Evolutionary conservation across 2,113 vertebrate genomes (phyloP).

Genomic region (Aplodontia rufa): DNA sequence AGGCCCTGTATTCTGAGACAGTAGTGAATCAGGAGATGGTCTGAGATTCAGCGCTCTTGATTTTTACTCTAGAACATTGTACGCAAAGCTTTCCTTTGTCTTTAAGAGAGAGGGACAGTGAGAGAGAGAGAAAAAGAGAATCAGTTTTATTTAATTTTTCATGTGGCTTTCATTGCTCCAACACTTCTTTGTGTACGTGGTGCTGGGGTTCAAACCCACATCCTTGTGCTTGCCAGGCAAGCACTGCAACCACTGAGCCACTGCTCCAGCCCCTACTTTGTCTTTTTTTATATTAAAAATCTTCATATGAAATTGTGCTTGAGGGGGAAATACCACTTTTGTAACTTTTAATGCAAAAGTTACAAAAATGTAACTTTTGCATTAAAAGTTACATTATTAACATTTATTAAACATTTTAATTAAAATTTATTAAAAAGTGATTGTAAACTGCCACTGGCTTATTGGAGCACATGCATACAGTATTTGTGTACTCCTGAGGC

Average conservation of each 20-base stretch:
- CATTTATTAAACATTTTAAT: neutral
- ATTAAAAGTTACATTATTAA: neutral
- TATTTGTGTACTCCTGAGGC: neutral
- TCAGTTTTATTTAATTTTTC: no score
- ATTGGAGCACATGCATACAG: neutral
- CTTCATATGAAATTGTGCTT: neutral
- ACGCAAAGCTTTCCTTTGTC: neutral
- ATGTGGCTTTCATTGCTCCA: no score
- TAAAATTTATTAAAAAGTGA: neutral
- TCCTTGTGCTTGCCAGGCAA: no score
- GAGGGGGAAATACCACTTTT: neutral
- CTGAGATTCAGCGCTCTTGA: neutral
- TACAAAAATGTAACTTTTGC: neutral
- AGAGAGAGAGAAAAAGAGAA: no score
- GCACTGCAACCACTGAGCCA: no score
- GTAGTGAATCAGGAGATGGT: neutral
- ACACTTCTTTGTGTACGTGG: no score
- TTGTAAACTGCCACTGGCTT: neutral
- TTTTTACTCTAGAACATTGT: neutral
- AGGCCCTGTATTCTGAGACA: neutral
- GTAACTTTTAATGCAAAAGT: conserved; percentile 9
- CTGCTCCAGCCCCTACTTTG: no score
- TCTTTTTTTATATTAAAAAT: no score
- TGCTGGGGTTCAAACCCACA: no score
- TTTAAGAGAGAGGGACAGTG: no score